phyloP scores from a whole-genome alignment of 1,140 invertebrate genomes.

The Onthophagus taurus region DNA sequence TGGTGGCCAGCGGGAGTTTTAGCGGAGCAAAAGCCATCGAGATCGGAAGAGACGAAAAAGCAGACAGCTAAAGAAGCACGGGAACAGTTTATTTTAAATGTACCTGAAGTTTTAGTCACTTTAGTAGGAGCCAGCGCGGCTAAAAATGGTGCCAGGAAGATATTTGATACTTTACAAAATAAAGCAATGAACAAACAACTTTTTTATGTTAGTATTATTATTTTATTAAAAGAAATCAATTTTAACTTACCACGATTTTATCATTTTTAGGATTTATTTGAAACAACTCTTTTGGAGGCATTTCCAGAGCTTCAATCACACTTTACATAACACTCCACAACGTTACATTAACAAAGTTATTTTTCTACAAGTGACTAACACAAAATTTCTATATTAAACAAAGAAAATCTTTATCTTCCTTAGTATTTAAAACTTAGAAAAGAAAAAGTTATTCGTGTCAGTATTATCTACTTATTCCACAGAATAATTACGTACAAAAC shows the following conservation, averaged over 20 bases:
- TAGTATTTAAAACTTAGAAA: too few species aligned
- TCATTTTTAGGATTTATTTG: constrained; percentile 59
- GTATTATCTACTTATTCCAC: too few species aligned
- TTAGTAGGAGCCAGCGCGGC: constrained; percentile 79
- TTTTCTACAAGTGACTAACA: too few species aligned
- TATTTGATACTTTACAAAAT: constrained; percentile 82
- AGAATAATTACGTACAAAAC: too few species aligned
- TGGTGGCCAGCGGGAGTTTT: constrained; percentile 80
- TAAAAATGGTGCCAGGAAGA: constrained; percentile 70
- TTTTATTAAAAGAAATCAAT: constrained; percentile 1
- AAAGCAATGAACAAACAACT: constrained; percentile 81
- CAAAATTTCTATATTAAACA: too few species aligned
- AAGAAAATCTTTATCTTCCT: too few species aligned
- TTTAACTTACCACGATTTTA: constrained; percentile 4
- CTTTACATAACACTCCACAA: too few species aligned
- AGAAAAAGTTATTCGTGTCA: too few species aligned
- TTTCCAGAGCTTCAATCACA: too few species aligned
- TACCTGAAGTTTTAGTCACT: constrained; percentile 70
- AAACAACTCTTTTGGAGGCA: constrained; percentile 60
- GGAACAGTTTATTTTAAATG: constrained; percentile 58
- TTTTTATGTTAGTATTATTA: constrained; percentile 68
- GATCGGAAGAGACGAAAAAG: constrained; percentile 61
- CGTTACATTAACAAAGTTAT: too few species aligned
- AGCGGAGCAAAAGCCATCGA: constrained; percentile 41
- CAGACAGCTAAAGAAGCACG: constrained; percentile 53